A percentile compares a stretch with the other conserved stretches of the same genome.
phyloP scores from a whole-genome alignment of 2,113 vertebrate genomes.

The Paracanthobrama guichenoti region DNA sequence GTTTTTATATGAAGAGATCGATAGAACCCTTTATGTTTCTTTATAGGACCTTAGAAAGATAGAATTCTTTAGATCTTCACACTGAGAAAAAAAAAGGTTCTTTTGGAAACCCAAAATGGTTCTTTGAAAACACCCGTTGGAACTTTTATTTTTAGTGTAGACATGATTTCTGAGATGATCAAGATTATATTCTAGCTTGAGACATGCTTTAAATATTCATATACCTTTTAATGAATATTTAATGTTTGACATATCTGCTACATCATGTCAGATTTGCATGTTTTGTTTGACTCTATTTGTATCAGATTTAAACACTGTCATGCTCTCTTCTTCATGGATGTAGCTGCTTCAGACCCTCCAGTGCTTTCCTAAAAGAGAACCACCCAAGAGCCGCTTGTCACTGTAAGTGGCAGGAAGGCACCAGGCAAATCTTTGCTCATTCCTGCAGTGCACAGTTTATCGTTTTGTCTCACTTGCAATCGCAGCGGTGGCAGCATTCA shows the following conservation, averaged over 20 bases:
- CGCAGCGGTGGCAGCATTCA: constrained; percentile 2
- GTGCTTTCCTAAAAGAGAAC: background rate
- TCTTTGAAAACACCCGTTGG: too few species aligned
- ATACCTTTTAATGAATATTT: background rate
- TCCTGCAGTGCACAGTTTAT: background rate
- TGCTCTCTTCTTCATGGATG: background rate
- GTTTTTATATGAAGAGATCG: too few species aligned
- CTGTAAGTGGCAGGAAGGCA: background rate
- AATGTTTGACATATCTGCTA: background rate
- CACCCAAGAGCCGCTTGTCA: background rate
- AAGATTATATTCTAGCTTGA: background rate
- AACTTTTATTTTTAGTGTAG: background rate
- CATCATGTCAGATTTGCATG: too few species aligned
- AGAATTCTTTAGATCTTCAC: too few species aligned
- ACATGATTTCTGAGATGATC: background rate
- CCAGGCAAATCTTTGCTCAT: constrained; percentile 20
- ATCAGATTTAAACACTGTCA: too few species aligned
- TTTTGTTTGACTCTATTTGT: too few species aligned
- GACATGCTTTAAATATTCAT: background rate
- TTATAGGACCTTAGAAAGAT: too few species aligned
- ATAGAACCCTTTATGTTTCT: too few species aligned
- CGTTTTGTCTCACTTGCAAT: constrained; percentile 15
- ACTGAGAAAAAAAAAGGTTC: too few species aligned
- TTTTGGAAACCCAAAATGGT: too few species aligned
- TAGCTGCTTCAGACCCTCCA: background rate